phyloP scores from a whole-genome alignment of 2,797 vertebrate species.

The Parambassis ranga region DNA sequence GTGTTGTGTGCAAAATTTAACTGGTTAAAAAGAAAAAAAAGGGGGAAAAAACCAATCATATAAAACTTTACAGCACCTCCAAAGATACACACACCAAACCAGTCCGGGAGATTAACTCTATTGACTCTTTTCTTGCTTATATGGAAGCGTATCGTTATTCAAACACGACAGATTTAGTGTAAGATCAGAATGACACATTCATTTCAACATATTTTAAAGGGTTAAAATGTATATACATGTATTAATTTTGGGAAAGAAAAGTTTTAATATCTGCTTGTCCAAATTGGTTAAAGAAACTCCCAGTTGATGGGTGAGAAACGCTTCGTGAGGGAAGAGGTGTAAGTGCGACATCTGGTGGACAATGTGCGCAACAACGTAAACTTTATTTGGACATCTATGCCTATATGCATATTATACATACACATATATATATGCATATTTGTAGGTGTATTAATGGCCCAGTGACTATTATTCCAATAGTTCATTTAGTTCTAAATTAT shows the following conservation, averaged over 20 bases:
- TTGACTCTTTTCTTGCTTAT: slow-evolving; percentile 47
- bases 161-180: slow-evolving; percentile 23
- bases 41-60: no score
- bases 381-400: no score
- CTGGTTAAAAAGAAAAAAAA: not conserved
- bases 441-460: no score
- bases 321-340: not conserved
- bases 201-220: no score
- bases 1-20: slow-evolving; percentile 45
- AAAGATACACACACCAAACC: slow-evolving; percentile 76
- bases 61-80: slow-evolving; percentile 35
- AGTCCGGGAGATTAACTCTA: slow-evolving; percentile 49
- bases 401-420: no score
- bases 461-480: no score
- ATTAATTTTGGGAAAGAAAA: not conserved
- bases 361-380: not conserved
- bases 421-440: no score
- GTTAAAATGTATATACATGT: no score
- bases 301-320: not conserved
- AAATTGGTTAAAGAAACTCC: not conserved
- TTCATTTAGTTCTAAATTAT: no score
- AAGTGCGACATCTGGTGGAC: slow-evolving; percentile 47
- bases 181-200: no score
- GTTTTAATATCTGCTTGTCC: not conserved
- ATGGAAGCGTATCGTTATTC: not conserved